phyloP scores from a whole-genome alignment of 64 coral and sea anemone species.

The Acropora tenuis region DNA sequence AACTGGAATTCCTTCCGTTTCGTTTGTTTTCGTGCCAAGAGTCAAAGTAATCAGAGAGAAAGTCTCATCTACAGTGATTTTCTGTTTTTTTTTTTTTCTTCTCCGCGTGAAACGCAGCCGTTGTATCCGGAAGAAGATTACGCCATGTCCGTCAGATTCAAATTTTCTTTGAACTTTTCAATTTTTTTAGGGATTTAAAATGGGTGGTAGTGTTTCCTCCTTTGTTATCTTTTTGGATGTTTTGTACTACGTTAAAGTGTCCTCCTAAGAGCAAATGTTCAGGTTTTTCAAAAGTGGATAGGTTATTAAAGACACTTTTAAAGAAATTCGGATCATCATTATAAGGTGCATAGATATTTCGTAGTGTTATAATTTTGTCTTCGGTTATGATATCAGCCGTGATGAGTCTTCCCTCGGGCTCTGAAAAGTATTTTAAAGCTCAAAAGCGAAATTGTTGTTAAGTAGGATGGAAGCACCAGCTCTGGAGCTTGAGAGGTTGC shows the following conservation, averaged over 20 bases:
- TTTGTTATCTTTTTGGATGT: conserved; percentile 51
- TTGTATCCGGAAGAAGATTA: conserved; percentile 10
- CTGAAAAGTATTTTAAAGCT: conserved; percentile 36
- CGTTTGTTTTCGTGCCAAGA: too few species aligned
- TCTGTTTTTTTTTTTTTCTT: conserved; percentile 1
- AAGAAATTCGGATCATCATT: conserved; percentile 44
- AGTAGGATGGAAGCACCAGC: conserved; percentile 37
- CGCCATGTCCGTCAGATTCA: conserved; percentile 43
- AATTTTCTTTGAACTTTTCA: conserved; percentile 21
- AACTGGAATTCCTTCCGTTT: too few species aligned
- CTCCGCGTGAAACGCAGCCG: conserved; percentile 4
- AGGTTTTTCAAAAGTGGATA: background rate
- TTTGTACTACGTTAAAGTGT: conserved; percentile 37
- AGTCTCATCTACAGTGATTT: conserved; percentile 15
- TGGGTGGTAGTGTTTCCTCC: conserved; percentile 15
- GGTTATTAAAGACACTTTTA: conserved; percentile 18
- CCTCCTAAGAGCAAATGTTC: conserved; percentile 46
- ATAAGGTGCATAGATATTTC: conserved; percentile 13
- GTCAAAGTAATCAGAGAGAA: background rate
- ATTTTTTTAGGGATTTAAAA: conserved; percentile 27
- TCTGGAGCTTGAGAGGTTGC: conserved; percentile 1
- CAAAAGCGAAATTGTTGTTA: conserved; percentile 35
- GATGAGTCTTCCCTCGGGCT: conserved; percentile 12
- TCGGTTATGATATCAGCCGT: conserved; percentile 39
- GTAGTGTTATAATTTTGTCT: conserved; percentile 28